These are phyloP conservation scores for Calidris pygmaea DNA, from an alignment of 2,113 vertebrate genomes.

Conservation along the genomic window DNA sequence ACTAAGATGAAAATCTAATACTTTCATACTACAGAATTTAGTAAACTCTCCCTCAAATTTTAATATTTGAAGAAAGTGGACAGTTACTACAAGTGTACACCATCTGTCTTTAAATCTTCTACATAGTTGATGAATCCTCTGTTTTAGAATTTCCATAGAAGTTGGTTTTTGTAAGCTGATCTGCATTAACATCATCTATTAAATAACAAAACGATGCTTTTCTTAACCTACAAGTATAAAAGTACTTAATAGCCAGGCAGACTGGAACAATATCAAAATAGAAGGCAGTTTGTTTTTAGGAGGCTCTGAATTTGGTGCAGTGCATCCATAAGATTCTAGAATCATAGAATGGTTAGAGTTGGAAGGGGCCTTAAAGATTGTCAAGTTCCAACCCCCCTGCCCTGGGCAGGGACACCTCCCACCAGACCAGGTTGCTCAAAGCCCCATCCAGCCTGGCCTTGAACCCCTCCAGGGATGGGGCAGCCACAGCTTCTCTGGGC, in stretches of 20 bases:
- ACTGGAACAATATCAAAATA: neutral
- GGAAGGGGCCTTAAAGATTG: too few relatives aligned
- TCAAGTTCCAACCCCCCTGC: too few relatives aligned
- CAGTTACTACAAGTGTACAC: neutral
- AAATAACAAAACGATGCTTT: neutral
- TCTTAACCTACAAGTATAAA: neutral
- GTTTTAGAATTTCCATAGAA: neutral
- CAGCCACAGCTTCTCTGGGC: too few relatives aligned
- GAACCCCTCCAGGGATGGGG: too few relatives aligned
- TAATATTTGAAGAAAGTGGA: neutral
- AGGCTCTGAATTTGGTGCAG: neutral
- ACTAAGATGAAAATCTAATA: neutral
- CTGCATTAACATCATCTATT: neutral
- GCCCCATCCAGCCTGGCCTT: too few relatives aligned
- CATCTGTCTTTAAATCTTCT: neutral
- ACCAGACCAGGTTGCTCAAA: too few relatives aligned
- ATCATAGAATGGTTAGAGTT: too few relatives aligned
- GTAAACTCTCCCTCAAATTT: neutral
- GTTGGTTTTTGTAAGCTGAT: neutral
- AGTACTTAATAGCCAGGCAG: neutral
- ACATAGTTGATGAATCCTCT: neutral
- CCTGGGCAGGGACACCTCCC: too few relatives aligned
- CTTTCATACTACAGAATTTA: neutral
- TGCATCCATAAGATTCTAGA: neutral
- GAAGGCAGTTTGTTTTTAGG: neutral